Evolutionary conservation across 2,797 vertebrate species (phyloP), one percentile per base, ranked within the genome.

Genomic region (Acanthiza pusilla): DNA sequence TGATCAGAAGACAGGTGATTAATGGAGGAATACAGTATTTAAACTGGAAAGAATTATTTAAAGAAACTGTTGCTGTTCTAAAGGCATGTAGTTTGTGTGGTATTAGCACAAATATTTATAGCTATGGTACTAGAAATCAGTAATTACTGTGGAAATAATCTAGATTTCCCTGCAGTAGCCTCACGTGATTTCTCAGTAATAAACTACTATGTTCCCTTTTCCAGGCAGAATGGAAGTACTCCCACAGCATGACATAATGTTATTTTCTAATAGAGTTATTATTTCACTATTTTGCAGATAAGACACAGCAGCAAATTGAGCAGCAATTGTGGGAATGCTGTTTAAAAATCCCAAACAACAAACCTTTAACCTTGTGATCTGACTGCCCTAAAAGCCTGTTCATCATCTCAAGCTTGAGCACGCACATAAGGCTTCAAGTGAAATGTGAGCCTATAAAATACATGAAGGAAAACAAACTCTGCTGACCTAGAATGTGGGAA

Each of bases 71-170:
- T 73, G 9, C 7, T 77, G 3, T 91, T 92, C 63, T 74, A 71
- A 73, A 87, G 12, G 22, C 38, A 76, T 8, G 19, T 48, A 32
- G 5, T 74, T 91, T 71, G 45, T 3, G 1, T 20, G 50, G 6
- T 30, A 77, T 73, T 91, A 81, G 15, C 13, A 43, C n/a, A 91
- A 73, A 71, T 94, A 92, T 89, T 94, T 74, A 88, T 86, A 78
- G n/a, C 55, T 72, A 16, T 25, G 10, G 16, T 73, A 76, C 51
- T 82, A 94, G 62, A 80, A 91, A 91, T 85, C 34, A 73, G 86
- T 93, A 89, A 96, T 91, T 93, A 78, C 55, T 61, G 63, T 51
- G 34, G 43, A 92, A 96, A 92, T 63, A 89, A 85, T 85, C 66
- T 83, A 79, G 57, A 81, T 86, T 94, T 93, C 23, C 4, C 42